Conservation (phyloP, 1,140 invertebrate genomes). For the Bombus breviceps region DNA sequence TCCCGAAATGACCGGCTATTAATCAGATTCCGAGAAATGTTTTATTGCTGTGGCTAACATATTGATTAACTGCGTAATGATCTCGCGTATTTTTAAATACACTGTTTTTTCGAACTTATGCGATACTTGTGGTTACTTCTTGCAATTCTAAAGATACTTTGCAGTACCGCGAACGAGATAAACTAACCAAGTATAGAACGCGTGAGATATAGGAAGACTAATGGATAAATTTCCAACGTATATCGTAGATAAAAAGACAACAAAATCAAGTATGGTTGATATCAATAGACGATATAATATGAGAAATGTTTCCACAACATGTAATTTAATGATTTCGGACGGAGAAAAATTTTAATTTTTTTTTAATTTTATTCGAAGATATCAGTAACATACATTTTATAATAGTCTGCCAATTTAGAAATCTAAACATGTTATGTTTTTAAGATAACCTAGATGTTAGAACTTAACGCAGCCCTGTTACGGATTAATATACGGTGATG, state of each 20-base stretch:
- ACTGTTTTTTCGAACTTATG: too few species aligned
- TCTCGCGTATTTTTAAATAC: not conserved
- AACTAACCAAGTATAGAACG: not conserved
- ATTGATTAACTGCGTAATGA: not conserved
- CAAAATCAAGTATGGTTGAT: not conserved
- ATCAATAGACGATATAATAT: not conserved
- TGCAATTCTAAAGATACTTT: not conserved
- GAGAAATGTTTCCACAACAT: not conserved
- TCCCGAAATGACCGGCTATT: not conserved
- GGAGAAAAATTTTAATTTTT: too few species aligned
- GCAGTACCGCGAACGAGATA: not conserved
- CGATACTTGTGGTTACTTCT: not conserved
- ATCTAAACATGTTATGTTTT: not conserved
- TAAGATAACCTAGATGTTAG: not conserved
- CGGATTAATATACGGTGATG: not conserved
- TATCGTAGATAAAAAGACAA: not conserved
- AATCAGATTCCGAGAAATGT: slow-evolving; percentile 6
- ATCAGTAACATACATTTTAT: not conserved
- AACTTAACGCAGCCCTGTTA: not conserved
- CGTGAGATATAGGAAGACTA: not conserved
- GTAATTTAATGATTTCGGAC: not conserved
- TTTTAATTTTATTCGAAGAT: not conserved
- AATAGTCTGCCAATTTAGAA: not conserved
- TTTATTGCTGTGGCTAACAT: not conserved
- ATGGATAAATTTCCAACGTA: not conserved